These are phyloP conservation scores for Indicator indicator DNA, from an alignment of 2,113 vertebrate species.

Conservation along the genomic window DNA sequence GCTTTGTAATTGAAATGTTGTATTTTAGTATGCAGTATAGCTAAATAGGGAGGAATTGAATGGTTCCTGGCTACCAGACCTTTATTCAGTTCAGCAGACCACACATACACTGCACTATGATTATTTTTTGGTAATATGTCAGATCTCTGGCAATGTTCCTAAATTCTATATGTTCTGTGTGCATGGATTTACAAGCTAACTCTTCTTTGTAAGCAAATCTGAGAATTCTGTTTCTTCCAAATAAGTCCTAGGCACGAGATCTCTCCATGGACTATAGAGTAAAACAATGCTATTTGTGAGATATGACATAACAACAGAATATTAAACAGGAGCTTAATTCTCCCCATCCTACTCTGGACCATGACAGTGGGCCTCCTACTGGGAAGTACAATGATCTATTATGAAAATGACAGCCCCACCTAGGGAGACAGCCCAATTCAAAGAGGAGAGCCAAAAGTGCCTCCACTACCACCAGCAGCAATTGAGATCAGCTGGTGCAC, in stretches of 20 bases:
- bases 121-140: neutral
- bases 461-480: constrained; percentile 26
- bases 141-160: constrained; percentile 34
- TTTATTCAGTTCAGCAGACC: constrained; percentile 17
- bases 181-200: neutral
- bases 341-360: constrained; percentile 14
- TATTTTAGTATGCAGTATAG: neutral
- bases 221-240: constrained; percentile 26
- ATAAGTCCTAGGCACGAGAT: neutral
- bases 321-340: constrained; percentile 56
- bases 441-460: constrained; percentile 3
- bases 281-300: constrained; percentile 34
- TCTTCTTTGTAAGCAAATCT: constrained; percentile 27
- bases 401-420: constrained; percentile 67
- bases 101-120: neutral
- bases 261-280: neutral
- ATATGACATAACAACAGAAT: constrained; percentile 43
- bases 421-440: constrained; percentile 58
- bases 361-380: constrained; percentile 31
- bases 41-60: neutral
- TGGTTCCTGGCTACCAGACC: constrained; percentile 16
- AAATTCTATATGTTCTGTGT: neutral
- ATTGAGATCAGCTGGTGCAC: constrained; percentile 69
- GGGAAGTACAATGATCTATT: constrained; percentile 53
- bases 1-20: neutral